Percentiles rank a stretch among this genome's conserved stretches.
Conservation (phyloP, 2,888 invertebrate species). For the Cremastinae sp. region DNA sequence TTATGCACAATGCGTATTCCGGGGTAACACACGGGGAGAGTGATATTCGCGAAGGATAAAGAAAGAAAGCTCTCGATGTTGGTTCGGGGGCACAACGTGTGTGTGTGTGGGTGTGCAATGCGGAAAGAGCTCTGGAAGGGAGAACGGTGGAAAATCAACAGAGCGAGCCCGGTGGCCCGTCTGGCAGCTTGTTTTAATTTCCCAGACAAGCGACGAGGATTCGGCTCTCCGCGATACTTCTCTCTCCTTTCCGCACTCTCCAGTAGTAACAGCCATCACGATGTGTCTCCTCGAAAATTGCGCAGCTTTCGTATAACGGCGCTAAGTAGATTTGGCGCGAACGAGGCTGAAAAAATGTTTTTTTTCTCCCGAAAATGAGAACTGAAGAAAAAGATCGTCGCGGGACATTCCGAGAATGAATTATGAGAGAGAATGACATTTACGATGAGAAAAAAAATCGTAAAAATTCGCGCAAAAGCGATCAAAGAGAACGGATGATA, state of each 20-base stretch:
- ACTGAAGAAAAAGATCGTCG: no score
- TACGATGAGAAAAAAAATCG: background rate
- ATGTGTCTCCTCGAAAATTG: no score
- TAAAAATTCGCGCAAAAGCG: background rate
- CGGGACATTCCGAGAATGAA: no score
- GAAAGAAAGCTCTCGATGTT: no score
- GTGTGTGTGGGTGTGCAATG: background rate
- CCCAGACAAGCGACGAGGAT: constrained; percentile 72
- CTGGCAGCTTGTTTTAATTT: constrained; percentile 77
- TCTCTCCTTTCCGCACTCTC: constrained; percentile 3
- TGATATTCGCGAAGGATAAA: constrained; percentile 14
- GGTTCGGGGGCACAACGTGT: no score
- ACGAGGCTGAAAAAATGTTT: no score
- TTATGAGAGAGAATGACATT: no score
- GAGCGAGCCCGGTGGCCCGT: constrained; percentile 68
- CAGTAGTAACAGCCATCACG: constrained; percentile 22
- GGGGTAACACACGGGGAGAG: background rate
- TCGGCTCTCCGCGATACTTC: constrained; percentile 58
- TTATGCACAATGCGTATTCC: background rate
- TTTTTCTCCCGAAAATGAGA: no score
- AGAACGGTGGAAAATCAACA: constrained; percentile 62
- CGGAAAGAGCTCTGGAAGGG: constrained; percentile 12
- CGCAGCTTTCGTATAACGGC: no score
- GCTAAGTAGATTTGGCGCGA: no score
- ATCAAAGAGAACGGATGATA: background rate